Conservation (phyloP, 2,797 vertebrate species). For the Poeciliopsis turneri region DNA sequence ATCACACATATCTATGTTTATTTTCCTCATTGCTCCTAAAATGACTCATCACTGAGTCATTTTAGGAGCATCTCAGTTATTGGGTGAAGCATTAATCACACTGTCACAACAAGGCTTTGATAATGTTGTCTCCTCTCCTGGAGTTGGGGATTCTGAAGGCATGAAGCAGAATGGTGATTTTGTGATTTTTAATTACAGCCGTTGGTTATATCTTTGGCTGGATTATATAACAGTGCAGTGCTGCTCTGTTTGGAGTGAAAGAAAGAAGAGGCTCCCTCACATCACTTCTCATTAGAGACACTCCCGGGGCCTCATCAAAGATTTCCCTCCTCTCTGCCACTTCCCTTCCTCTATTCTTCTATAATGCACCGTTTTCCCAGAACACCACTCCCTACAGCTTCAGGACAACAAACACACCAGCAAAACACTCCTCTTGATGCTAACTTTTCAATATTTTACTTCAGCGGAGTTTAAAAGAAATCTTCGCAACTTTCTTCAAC, state of each 20-base stretch:
- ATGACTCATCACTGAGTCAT: slow-evolving; percentile 44
- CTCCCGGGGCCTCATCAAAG: slow-evolving; percentile 80
- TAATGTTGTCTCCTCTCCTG: slow-evolving; percentile 44
- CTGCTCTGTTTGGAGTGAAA: slow-evolving; percentile 59
- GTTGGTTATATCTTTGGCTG: slow-evolving; percentile 74
- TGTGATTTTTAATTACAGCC: slow-evolving; percentile 79
- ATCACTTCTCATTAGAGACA: slow-evolving; percentile 77
- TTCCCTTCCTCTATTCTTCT: slow-evolving; percentile 66
- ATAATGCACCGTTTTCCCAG: slow-evolving; percentile 74
- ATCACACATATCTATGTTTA: slow-evolving; percentile 7
- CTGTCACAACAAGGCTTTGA: slow-evolving; percentile 58
- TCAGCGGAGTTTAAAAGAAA: slow-evolving; percentile 25
- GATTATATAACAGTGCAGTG: slow-evolving; percentile 68
- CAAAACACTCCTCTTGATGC: slow-evolving; percentile 66
- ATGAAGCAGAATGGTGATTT: slow-evolving; percentile 67
- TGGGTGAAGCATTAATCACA: slow-evolving; percentile 34
- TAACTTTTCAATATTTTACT: slow-evolving; percentile 69
- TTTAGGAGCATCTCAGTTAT: slow-evolving; percentile 15
- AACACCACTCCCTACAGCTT: slow-evolving; percentile 69
- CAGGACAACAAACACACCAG: slow-evolving; percentile 74
- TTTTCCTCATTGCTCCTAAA: slow-evolving; percentile 22
- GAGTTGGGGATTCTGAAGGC: slow-evolving; percentile 57
- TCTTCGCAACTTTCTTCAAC: slow-evolving; percentile 31
- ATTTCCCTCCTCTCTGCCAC: slow-evolving; percentile 62
- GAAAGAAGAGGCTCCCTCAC: slow-evolving; percentile 60